Base-by-base conservation (phyloP, 2,113 vertebrate genomes). In the Zosterops pallidus region DNA sequence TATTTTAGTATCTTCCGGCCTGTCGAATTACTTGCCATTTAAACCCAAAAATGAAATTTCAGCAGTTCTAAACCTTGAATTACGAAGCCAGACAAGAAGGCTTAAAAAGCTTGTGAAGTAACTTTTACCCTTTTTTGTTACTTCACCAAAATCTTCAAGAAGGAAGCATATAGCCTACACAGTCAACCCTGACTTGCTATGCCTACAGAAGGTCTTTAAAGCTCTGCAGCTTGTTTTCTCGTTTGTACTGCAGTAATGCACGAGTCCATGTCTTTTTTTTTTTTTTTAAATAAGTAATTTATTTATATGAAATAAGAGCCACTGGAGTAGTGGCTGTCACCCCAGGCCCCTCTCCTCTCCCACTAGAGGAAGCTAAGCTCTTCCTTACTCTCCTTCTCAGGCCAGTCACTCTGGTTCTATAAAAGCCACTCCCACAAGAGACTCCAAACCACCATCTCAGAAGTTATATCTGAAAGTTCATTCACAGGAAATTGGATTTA, bases 251-350 rank as follows among this genome's bases (percentile, higher is more conserved):
- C 41, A 87, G 17, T 57, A 71, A 72, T 29, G 29, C 3, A 20
- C 17, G 7, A 56, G 12, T 15, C 5, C 0, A 0, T 35, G 14
- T 50, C 1, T 14, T 41, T 37, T 19, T 59, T 37, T 41, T 37
- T 19, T 59, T 37, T 39, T 21, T 72, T 29, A 1, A 8, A 42
- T 56, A 62, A 72, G 69, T 11, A 44, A 78, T 16, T 79, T 26
- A 33, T 23, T 35, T 5, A 53, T 29, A 57, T 14, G 3, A 70
- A 86, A 8, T 47, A 79, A 60, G 23, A 91, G 31, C 22, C 25
- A 59, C n/a, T 49, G 37, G 28, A 65, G 22, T 44, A 57, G 16
- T 65, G 37, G 72, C 8, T 39, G 31, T 35, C 24, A 70, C 8
- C 12, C 12, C 31, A 47, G 24, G 23, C 4, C 0, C 15, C 9